phyloP scores from a whole-genome alignment of 2,797 vertebrate genomes.

The Valencia hispanica region DNA sequence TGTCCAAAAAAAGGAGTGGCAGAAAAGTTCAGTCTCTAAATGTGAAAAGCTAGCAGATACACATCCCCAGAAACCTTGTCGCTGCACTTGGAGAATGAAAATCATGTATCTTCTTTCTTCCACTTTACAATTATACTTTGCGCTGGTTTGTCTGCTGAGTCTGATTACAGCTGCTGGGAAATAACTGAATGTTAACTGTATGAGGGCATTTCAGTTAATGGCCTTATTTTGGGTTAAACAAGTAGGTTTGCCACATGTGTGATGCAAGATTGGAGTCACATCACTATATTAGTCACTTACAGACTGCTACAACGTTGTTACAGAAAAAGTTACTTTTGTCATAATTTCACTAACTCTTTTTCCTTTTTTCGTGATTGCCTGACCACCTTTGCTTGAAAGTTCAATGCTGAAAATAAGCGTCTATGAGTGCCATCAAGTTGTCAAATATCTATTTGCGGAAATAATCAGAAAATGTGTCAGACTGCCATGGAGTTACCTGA shows the following conservation, averaged over 20 bases:
- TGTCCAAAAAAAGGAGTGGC: no score
- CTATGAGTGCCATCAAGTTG: background rate
- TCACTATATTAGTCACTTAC: background rate
- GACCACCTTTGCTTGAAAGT: background rate
- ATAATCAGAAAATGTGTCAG: background rate
- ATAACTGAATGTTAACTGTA: constrained; percentile 15
- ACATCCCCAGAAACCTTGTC: no score
- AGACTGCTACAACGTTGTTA: background rate
- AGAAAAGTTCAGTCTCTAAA: no score
- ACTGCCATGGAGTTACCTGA: background rate
- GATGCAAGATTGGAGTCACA: background rate
- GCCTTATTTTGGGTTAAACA: constrained; percentile 8
- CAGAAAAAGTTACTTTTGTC: no score
- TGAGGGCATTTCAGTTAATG: background rate
- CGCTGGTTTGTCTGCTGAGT: background rate
- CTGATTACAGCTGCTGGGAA: constrained; percentile 10
- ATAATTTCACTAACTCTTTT: no score
- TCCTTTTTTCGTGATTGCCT: background rate
- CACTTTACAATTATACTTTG: background rate
- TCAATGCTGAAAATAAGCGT: no score
- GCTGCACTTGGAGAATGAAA: no score
- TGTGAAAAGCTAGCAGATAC: no score
- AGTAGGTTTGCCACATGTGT: background rate
- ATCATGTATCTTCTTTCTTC: no score
- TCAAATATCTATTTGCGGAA: no score